Evolutionary conservation across 2,797 vertebrate genomes (phyloP).

Genomic region (Pterois miles): DNA sequence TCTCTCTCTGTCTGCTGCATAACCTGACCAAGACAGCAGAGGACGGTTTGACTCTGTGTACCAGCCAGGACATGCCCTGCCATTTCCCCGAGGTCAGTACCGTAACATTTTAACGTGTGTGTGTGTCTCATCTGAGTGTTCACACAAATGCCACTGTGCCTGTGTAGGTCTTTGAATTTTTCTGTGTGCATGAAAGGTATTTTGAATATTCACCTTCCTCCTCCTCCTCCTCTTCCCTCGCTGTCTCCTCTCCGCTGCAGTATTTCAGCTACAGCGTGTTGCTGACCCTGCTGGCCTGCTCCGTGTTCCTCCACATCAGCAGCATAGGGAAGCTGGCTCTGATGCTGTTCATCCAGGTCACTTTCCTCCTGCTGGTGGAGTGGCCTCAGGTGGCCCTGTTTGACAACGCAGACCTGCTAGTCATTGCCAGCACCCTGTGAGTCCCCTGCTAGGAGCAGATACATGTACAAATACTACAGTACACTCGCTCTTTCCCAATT

Average conservation of each 20-base stretch:
- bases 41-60: conserved; percentile 84
- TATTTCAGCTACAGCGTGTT: conserved; percentile 94
- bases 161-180: neutral
- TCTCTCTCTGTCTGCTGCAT: conserved; percentile 85
- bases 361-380: conserved; percentile 91
- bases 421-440: conserved; percentile 91
- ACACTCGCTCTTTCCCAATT: neutral
- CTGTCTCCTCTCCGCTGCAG: conserved; percentile 73
- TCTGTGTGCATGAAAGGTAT: neutral
- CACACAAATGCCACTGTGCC: neutral
- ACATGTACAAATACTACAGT: neutral
- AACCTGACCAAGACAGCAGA: conserved; percentile 86
- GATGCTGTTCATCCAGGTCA: conserved; percentile 90
- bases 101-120: conserved; percentile 32
- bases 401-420: conserved; percentile 93
- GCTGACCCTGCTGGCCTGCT: conserved; percentile 96
- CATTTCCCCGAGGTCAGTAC: conserved; percentile 92
- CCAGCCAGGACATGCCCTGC: conserved; percentile 81
- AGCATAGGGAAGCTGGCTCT: conserved; percentile 95
- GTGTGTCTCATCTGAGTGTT: conserved; percentile 17
- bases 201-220: conserved; percentile 26
- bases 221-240: conserved; percentile 3
- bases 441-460: conserved; percentile 56
- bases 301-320: conserved; percentile 98
- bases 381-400: conserved; percentile 91